Percentiles rank a stretch among this genome's conserved stretches.
These are phyloP conservation scores for Galerucella pusilla DNA, from an alignment of 2,888 invertebrate species.

Conservation along the genomic window DNA sequence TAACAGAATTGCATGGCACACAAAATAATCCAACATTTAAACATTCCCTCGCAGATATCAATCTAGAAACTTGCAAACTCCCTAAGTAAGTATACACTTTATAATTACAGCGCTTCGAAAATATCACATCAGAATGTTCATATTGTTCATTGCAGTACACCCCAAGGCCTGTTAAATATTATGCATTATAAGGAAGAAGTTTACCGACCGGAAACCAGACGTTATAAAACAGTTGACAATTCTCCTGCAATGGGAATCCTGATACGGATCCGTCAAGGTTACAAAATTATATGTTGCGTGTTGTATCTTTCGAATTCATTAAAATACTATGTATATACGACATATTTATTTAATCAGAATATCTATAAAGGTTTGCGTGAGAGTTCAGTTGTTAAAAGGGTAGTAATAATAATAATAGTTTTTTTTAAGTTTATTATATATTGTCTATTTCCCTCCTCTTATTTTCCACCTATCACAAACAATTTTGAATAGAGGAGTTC, in stretches of 20 bases:
- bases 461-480: no score
- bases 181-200: no score
- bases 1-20: neutral
- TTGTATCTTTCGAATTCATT: slow-evolving; percentile 54
- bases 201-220: slow-evolving; percentile 22
- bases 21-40: neutral
- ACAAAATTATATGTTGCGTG: slow-evolving; percentile 49
- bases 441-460: no score
- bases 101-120: no score
- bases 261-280: slow-evolving; percentile 37
- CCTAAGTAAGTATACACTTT: neutral
- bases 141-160: no score
- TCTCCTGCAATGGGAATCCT: slow-evolving; percentile 21
- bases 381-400: slow-evolving; percentile 15
- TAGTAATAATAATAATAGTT: no score
- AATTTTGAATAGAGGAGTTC: no score
- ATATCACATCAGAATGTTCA: no score
- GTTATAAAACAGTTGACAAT: slow-evolving; percentile 36
- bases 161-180: no score
- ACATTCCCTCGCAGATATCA: slow-evolving; percentile 3
- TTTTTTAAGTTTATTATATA: no score
- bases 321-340: slow-evolving; percentile 47
- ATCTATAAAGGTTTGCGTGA: slow-evolving; percentile 41
- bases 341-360: slow-evolving; percentile 50
- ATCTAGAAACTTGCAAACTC: neutral